Base-by-base conservation (phyloP, 2,888 invertebrate species). In the Petrophora chlorosata region DNA sequence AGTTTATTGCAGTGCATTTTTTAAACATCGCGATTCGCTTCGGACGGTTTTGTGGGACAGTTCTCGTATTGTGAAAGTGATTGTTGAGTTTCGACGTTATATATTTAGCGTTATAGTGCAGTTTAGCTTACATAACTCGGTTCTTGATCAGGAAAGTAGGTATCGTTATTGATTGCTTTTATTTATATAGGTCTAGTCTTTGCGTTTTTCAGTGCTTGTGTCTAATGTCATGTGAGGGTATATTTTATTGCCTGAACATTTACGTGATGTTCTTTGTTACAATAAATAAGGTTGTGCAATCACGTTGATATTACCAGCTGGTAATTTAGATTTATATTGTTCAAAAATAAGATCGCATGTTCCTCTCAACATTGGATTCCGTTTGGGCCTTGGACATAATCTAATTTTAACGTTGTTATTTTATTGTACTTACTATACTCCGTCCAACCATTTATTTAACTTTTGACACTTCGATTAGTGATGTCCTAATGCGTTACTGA, bases 21-120 rank as follows among this genome's bases (percentile, higher is more conserved):
- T 41, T 42, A 45, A 48, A 48, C 51, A 59, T 54, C 51, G 53
- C 46, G 50, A 29, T 35, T 36, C 40, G 49, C 57, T 56, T 54
- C 55, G 63, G 56, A 70, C 63, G 53, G 65, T 65, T 63, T 57
- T 69, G 79, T 81, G 79, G 66, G 53, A 61, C 64, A 61, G 63
- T 63, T 60, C 52, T 68, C 66, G 52, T 59, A 63, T 73, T 75
- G 82, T 84, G 82, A 72, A 70, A 80, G 83, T 85, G 83, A 51
- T 60, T 56, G 38, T 61, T 56, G 43, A 56, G 46, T 69, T 68
- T 63, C 40, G 33, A 49, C n/a, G n/a, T n/a, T n/a, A n/a, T n/a
- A n/a, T n/a, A n/a, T n/a, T 39, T 52, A 33, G 54, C 51, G 54
- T 64, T 57, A 48, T 48, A 60, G 74, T 78, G 76, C 58, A 63